Base-by-base conservation (phyloP, 2,113 vertebrate genomes). In the Bothrops jararaca region DNA sequence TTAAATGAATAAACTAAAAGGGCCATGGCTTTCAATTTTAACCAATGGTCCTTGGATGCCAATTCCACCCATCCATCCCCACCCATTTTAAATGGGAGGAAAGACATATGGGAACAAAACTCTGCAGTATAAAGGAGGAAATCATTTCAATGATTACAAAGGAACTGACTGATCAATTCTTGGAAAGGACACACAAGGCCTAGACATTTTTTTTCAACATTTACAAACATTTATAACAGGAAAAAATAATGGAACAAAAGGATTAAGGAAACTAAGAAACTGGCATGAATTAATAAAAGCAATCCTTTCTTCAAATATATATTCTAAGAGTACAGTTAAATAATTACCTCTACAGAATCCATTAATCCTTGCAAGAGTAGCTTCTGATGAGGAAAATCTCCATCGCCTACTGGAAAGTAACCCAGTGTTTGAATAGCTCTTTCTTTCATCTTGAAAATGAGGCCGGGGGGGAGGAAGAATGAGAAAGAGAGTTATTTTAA, bases 311-410 rank as follows among this genome's bases (percentile, higher is more conserved):
- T 80, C 74, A 80, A 42, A 42, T 80, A 80, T 80, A 18, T 74
- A 3, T 87, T 85, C 24, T 58, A 90, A 90, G 12, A 29, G 54
- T 23, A 94, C 92, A 58, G 92, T 20, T 80, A 94, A 89, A 89
- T 24, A 20, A 97, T 97, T 92, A 99, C 99, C 98, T 99, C 99
- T 90, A 99, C 99, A 91, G 99, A 99, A 96, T 99, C 98, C 99
- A 99, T 99, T 92, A 99, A 98, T 92, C 99, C 99, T 96, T 99
- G 98, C 95, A 99, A 96, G 88, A 99, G 96, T 74, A 98, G 98
- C 94, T 99, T 99, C 97, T 99, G 99, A 92, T 99, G 98, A 60
- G 99, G 98, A 96, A 99, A 99, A 94, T 98, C 98, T 95, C 97
- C 98, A 96, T 99, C 99, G 94, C 99, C 99, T 93, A 99, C 99